These are phyloP conservation scores for Pollenia amentaria DNA, from an alignment of 2,888 invertebrate genomes.

Conservation along the genomic window DNA sequence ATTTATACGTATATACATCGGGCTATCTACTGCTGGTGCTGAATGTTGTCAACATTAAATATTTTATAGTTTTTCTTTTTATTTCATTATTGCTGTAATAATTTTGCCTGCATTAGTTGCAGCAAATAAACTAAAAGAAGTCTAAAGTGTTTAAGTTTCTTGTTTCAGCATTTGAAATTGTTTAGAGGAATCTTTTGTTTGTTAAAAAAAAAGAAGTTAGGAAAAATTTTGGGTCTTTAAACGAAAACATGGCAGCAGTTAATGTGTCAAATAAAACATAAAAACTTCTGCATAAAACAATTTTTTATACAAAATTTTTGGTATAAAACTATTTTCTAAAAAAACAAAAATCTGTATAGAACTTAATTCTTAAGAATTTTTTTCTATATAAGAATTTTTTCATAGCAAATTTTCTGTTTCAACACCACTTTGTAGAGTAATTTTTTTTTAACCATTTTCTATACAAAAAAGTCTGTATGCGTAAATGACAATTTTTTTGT, in stretches of 20 bases:
- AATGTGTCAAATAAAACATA: slow-evolving; percentile 16
- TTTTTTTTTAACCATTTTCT: too few species aligned
- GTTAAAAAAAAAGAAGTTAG: neutral
- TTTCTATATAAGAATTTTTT: too few species aligned
- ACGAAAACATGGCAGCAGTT: slow-evolving; percentile 36
- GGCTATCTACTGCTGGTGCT: neutral
- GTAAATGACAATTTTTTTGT: too few species aligned
- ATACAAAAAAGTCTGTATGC: too few species aligned
- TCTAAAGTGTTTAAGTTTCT: slow-evolving; percentile 24
- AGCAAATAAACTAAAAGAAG: slow-evolving; percentile 29
- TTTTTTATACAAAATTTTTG: too few species aligned
- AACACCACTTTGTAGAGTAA: too few species aligned
- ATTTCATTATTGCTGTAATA: slow-evolving; percentile 32
- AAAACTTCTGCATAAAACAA: too few species aligned
- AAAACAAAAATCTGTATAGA: too few species aligned
- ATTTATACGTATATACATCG: too few species aligned
- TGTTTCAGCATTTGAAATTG: slow-evolving; percentile 6
- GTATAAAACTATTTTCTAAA: too few species aligned
- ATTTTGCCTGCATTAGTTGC: slow-evolving; percentile 16
- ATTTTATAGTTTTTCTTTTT: slow-evolving; percentile 33
- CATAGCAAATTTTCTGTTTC: too few species aligned
- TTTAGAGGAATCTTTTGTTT: slow-evolving; percentile 33
- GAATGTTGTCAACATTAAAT: slow-evolving; percentile 62
- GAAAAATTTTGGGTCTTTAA: slow-evolving; percentile 20
- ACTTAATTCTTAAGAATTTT: too few species aligned